Conservation (phyloP, 2,113 vertebrate species). For the Cynoglossus semilaevis region DNA sequence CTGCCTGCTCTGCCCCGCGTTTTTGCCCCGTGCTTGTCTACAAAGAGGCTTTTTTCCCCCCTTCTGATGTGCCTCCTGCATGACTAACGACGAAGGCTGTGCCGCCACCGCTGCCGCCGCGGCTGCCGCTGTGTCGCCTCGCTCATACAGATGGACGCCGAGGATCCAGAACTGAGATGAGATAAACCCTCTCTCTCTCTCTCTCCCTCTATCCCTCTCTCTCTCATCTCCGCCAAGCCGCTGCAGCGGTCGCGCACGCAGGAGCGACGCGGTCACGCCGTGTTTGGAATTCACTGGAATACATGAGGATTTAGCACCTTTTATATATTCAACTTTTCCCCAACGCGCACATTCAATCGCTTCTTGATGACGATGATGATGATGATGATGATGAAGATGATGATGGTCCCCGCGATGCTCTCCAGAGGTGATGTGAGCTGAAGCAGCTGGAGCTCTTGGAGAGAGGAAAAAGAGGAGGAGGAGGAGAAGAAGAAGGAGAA, state of each 20-base stretch:
- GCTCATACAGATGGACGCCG: slow-evolving; percentile 57
- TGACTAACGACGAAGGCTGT: not conserved
- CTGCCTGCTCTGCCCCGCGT: too few relatives aligned
- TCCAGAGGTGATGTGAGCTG: slow-evolving; percentile 70
- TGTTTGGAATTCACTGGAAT: slow-evolving; percentile 9
- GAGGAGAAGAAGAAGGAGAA: too few relatives aligned
- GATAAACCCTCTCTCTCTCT: slow-evolving; percentile 44
- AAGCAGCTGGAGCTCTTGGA: slow-evolving; percentile 2
- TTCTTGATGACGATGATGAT: not conserved
- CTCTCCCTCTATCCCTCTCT: not conserved
- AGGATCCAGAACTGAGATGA: slow-evolving; percentile 53
- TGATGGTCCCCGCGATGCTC: slow-evolving; percentile 31
- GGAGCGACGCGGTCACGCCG: slow-evolving; percentile 19
- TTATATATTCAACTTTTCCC: not conserved
- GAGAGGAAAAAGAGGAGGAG: not conserved
- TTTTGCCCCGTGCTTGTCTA: too few relatives aligned
- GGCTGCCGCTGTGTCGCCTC: slow-evolving; percentile 39
- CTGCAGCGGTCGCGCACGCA: slow-evolving; percentile 38
- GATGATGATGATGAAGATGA: not conserved
- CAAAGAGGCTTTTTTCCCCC: too few relatives aligned
- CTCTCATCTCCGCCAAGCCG: slow-evolving; percentile 31
- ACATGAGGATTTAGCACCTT: not conserved
- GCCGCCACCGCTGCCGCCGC: slow-evolving; percentile 32
- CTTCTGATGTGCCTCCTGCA: not conserved
- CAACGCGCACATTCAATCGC: not conserved